Conservation (phyloP, 2,113 vertebrate genomes). For the Malaclemys terrapin region DNA sequence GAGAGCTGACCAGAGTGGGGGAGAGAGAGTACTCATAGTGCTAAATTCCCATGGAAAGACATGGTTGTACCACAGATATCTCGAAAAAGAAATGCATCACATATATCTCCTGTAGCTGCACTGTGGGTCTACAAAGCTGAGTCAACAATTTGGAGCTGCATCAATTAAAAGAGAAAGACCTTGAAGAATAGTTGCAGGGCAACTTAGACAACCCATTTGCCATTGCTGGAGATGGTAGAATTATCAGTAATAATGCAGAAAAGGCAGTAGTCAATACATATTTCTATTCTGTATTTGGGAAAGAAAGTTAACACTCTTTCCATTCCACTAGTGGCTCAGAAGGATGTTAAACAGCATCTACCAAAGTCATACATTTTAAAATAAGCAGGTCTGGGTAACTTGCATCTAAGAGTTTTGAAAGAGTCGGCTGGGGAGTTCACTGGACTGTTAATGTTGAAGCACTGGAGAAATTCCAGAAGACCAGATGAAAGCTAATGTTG, state of each 20-base stretch:
- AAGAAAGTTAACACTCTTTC: no score
- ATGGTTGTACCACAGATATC: conserved; percentile 42
- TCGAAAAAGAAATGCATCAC: conserved; percentile 58
- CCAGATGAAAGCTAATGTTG: no score
- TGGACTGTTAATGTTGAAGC: not conserved
- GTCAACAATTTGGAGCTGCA: conserved; percentile 61
- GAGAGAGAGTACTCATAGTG: not conserved
- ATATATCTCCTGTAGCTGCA: conserved; percentile 70
- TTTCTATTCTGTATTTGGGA: no score
- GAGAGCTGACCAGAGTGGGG: not conserved
- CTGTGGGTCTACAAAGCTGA: conserved; percentile 55
- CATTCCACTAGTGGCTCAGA: not conserved
- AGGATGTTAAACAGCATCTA: not conserved
- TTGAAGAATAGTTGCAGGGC: conserved; percentile 57
- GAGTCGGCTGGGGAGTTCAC: no score
- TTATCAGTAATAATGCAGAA: no score
- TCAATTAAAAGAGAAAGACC: conserved; percentile 48
- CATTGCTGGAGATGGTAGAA: not conserved
- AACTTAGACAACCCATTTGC: conserved; percentile 58
- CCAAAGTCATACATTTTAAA: not conserved
- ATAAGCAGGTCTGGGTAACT: not conserved
- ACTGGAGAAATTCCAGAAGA: no score
- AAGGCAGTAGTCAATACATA: no score
- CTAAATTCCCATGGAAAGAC: conserved; percentile 37
- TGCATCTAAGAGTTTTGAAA: not conserved